Conservation (phyloP, 2,888 invertebrate species). For the Sabatieria punctata region DNA sequence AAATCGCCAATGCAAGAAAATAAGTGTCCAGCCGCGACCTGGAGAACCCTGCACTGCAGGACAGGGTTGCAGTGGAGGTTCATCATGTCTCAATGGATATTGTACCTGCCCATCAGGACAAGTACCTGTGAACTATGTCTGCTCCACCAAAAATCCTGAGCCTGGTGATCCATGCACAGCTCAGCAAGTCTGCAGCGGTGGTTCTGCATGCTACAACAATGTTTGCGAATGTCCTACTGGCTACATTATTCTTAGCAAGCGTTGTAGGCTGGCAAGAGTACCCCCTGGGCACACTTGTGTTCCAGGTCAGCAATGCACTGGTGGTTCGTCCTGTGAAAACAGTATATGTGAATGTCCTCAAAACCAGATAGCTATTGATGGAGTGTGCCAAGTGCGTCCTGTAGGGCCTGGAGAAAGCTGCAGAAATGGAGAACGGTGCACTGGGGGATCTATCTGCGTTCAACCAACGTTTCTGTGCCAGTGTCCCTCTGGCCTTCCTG, state of each 20-base stretch:
- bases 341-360: too few species aligned
- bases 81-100: constrained; percentile 20
- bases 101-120: constrained; percentile 12
- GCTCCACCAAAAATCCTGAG: background rate
- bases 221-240: constrained; percentile 20
- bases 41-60: constrained; percentile 16
- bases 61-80: constrained; percentile 19
- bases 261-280: constrained; percentile 11
- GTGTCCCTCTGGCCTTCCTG: too few species aligned
- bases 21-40: constrained; percentile 9
- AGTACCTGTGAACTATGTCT: too few species aligned
- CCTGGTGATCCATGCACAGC: constrained; percentile 2
- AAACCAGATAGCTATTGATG: too few species aligned
- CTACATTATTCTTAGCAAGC: constrained; percentile 13
- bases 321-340: too few species aligned
- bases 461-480: too few species aligned
- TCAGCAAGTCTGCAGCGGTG: constrained; percentile 9
- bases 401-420: too few species aligned
- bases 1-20: background rate
- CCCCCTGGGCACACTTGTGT: too few species aligned
- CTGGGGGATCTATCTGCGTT: too few species aligned
- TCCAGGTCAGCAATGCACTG: too few species aligned
- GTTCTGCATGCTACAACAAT: constrained; percentile 22
- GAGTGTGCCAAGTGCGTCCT: too few species aligned
- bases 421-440: too few species aligned